Base-by-base conservation (phyloP, 2,888 invertebrate genomes). In the Eurytoma californica region DNA sequence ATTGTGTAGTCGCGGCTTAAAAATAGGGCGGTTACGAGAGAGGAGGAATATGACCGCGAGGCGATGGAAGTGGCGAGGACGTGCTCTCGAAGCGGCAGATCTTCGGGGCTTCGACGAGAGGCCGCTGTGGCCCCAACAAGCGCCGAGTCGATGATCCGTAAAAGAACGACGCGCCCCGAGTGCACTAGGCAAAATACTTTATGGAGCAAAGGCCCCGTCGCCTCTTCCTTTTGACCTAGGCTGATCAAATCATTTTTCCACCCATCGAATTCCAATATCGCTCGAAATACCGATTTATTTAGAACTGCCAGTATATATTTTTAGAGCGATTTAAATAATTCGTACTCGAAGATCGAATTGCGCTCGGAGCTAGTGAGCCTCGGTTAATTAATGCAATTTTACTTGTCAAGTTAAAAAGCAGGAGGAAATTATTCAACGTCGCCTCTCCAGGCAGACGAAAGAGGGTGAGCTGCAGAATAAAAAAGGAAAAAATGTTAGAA, bases 21-120 rank as follows among this genome's bases (percentile, higher is more conserved):
- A 88, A 88, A 88, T 88, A 87, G 88, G 84, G 84, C 86, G 84
- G 9, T 58, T 47, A 60, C 39, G 67, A 68, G 18, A 57, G 30
- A 57, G 67, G n/a, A 47, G 16, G 24, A 30, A n/a, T 53, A 53
- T n/a, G 5, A 53, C 53, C n/a, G 53, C 53, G 53, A n/a, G 14
- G 14, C 14, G 66, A 66, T 24, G 49, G 67, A 49, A 53, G 39
- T 70, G 75, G 49, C 30, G 20, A 55, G 30, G 16, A 55, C n/a
- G 20, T 39, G 74, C 66, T 73, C 63, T 58, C n/a, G 16, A 39
- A 39, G 16, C 53, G n/a, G n/a, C 18, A 63, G 18, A 53, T 13
- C 60, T 24, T 20, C 55, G 66, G 24, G 49, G 20, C 58, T 58
- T 5, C 9, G n/a, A 3, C 28, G 30, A 72, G 53, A 72, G 30